Percentiles rank a stretch among this genome's conserved stretches.
Conservation (phyloP, 1,140 invertebrate species). For the silkworm (Bombyx mori) region DNA sequence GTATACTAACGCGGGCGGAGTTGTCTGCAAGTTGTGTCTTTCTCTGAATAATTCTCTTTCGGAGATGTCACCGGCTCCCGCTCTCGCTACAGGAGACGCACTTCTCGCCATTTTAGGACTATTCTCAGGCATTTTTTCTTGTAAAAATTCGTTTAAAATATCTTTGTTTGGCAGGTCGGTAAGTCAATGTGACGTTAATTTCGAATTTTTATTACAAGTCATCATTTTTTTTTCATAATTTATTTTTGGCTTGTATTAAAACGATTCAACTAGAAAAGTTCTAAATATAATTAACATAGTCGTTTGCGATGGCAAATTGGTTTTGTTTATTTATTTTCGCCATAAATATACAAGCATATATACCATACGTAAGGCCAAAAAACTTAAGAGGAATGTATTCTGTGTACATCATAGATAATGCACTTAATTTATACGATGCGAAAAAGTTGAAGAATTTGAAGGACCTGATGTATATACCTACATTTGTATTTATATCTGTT, state of each 20-base stretch:
- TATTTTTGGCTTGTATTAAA: not conserved
- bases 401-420: no score
- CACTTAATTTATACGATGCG: no score
- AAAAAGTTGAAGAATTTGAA: no score
- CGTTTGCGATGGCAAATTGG: no score
- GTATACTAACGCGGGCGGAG: slow-evolving; percentile 38
- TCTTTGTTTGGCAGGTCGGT: not conserved
- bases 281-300: no score
- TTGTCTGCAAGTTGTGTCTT: slow-evolving; percentile 30
- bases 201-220: slow-evolving; percentile 12
- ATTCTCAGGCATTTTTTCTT: slow-evolving; percentile 29
- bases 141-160: not conserved
- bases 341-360: no score
- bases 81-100: slow-evolving; percentile 38
- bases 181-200: slow-evolving; percentile 8
- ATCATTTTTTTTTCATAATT: not conserved
- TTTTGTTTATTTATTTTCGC: no score
- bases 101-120: slow-evolving; percentile 35
- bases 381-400: no score
- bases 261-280: no score
- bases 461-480: not conserved
- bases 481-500: not conserved
- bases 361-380: no score
- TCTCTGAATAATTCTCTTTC: slow-evolving; percentile 42
- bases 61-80: slow-evolving; percentile 51